These are phyloP conservation scores for Pseudoatta argentina DNA, from an alignment of 1,140 invertebrate species.

Conservation along the genomic window DNA sequence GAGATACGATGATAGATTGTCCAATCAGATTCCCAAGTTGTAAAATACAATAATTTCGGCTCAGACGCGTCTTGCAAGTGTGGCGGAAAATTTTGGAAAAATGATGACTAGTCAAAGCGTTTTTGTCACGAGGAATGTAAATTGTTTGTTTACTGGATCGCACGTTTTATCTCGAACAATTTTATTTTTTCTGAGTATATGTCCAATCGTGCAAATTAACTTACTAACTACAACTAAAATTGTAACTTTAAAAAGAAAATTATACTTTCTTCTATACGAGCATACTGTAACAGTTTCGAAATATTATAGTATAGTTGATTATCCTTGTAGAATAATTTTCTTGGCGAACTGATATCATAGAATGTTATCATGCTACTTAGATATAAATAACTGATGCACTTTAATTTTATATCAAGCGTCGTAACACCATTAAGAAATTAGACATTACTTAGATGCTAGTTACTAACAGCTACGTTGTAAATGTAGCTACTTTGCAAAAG, in stretches of 20 bases:
- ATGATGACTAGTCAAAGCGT: neutral
- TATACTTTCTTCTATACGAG: neutral
- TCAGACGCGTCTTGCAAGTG: neutral
- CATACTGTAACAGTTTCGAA: neutral
- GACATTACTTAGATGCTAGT: too few relatives aligned
- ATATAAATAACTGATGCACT: neutral
- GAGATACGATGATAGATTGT: neutral
- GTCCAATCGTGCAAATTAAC: neutral
- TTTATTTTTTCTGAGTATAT: neutral
- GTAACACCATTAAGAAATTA: neutral
- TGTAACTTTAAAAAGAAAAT: neutral
- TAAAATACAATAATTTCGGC: slow-evolving; percentile 23
- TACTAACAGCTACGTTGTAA: neutral
- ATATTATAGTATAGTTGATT: neutral
- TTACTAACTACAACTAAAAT: neutral
- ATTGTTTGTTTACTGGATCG: neutral
- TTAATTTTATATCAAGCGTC: neutral
- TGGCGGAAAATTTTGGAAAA: slow-evolving; percentile 19
- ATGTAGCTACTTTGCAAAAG: neutral
- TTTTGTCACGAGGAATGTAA: neutral
- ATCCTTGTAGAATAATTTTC: neutral
- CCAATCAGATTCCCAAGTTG: neutral
- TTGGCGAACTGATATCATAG: neutral
- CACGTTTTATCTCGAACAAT: neutral
- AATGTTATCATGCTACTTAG: neutral